Conservation (phyloP, 2,888 invertebrate species). For the Dromius quadrimaculatus region DNA sequence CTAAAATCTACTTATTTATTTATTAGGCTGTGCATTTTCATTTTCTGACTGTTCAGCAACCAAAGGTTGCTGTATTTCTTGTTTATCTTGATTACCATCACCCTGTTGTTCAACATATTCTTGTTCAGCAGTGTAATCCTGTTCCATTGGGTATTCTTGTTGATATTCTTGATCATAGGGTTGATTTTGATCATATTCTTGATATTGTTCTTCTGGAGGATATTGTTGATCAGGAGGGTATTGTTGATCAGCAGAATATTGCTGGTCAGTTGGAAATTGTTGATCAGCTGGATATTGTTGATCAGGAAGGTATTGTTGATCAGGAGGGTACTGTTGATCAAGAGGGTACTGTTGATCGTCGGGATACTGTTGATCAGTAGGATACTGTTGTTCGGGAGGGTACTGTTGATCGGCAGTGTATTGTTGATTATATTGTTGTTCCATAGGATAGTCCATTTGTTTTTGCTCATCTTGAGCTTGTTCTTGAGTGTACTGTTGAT, state of each 20-base stretch:
- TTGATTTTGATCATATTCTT: slow-evolving; percentile 58
- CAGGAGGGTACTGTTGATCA: slow-evolving; percentile 38
- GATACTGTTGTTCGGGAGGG: slow-evolving; percentile 53
- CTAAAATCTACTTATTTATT: not conserved
- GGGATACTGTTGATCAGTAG: slow-evolving; percentile 53
- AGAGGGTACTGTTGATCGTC: slow-evolving; percentile 35
- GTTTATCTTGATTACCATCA: not conserved
- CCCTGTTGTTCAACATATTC: not conserved
- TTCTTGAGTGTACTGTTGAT: slow-evolving; percentile 11
- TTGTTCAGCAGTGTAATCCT: slow-evolving; percentile 35
- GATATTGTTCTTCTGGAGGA: slow-evolving; percentile 55
- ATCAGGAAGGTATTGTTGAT: slow-evolving; percentile 7
- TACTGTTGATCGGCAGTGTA: slow-evolving; percentile 54
- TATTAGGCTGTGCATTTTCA: not conserved
- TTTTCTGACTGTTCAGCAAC: slow-evolving; percentile 15
- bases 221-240: slow-evolving; percentile 64
- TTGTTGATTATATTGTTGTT: slow-evolving; percentile 49
- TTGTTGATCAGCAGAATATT: slow-evolving; percentile 62
- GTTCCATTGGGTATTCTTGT: slow-evolving; percentile 41
- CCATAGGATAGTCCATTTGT: slow-evolving; percentile 50
- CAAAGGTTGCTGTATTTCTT: not conserved
- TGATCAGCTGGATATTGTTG: slow-evolving; percentile 34
- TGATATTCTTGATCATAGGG: slow-evolving; percentile 31
- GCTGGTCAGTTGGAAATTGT: slow-evolving; percentile 51
- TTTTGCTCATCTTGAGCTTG: slow-evolving; percentile 43